Evolutionary conservation across 2,113 vertebrate species (phyloP).

Genomic region (Nettapus auritus): DNA sequence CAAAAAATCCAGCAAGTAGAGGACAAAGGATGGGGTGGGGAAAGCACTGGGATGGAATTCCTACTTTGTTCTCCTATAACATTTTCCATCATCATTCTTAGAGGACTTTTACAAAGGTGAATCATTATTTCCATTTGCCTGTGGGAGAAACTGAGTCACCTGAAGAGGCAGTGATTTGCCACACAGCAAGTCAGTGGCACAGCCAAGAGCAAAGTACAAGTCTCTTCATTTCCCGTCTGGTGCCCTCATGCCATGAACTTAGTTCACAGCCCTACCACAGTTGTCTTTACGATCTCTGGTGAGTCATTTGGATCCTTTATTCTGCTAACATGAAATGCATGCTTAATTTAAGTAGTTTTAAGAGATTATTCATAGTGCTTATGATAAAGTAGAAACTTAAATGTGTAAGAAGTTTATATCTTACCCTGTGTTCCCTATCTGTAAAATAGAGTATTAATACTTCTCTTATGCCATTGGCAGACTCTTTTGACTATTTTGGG

Average conservation of each 20-base stretch:
- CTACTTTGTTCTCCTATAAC: background rate
- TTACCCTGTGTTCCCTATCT: background rate
- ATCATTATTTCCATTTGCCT: slow-evolving; percentile 11
- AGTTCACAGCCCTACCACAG: background rate
- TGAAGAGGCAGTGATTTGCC: slow-evolving; percentile 50
- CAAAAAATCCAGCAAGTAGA: background rate
- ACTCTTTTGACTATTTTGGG: background rate
- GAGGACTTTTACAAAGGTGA: background rate
- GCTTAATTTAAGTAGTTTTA: background rate
- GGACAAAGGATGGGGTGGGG: background rate
- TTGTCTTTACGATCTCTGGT: background rate
- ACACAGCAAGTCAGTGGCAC: background rate
- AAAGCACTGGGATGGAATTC: background rate
- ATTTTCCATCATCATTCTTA: slow-evolving; percentile 19
- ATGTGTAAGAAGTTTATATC: background rate
- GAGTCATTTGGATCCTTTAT: background rate
- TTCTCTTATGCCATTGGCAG: background rate
- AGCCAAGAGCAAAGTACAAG: slow-evolving; percentile 23
- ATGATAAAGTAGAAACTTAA: background rate
- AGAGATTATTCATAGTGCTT: background rate
- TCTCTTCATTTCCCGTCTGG: background rate
- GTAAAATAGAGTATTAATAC: background rate
- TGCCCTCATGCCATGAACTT: background rate
- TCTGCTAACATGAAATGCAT: background rate
- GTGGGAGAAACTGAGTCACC: slow-evolving; percentile 48